phyloP scores from a whole-genome alignment of 2,888 invertebrate genomes.

The Achlya flavicornis region DNA sequence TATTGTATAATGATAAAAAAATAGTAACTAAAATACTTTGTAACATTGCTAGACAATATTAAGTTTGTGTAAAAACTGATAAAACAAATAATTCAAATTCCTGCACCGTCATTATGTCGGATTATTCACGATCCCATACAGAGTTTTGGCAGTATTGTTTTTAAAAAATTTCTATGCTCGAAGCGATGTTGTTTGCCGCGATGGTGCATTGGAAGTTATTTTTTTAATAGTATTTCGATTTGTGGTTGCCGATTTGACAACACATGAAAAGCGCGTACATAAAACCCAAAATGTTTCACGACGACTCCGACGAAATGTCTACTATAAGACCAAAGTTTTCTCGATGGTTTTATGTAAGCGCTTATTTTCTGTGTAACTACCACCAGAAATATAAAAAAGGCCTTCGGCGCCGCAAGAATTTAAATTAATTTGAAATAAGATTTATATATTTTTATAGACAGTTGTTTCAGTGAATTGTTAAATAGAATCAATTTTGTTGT shows the following conservation, averaged over 20 bases:
- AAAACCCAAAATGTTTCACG: slow-evolving; percentile 20
- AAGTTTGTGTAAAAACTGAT: slow-evolving; percentile 32
- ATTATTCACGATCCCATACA: slow-evolving; percentile 51
- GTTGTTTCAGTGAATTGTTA: slow-evolving; percentile 77
- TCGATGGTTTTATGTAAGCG: neutral
- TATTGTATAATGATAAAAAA: slow-evolving; percentile 57
- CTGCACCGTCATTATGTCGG: slow-evolving; percentile 64
- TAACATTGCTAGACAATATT: slow-evolving; percentile 79
- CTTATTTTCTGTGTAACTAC: slow-evolving; percentile 17
- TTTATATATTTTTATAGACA: slow-evolving; percentile 82
- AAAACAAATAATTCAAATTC: slow-evolving; percentile 46
- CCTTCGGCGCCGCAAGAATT: slow-evolving; percentile 60
- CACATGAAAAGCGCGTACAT: slow-evolving; percentile 18
- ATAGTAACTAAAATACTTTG: slow-evolving; percentile 72
- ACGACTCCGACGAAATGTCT: slow-evolving; percentile 19
- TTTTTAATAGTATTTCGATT: slow-evolving; percentile 61
- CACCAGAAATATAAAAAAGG: slow-evolving; percentile 27
- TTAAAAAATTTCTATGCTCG: slow-evolving; percentile 24
- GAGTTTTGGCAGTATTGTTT: slow-evolving; percentile 28
- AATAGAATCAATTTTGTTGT: slow-evolving; percentile 77
- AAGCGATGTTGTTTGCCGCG: slow-evolving; percentile 46
- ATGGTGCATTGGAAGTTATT: slow-evolving; percentile 69
- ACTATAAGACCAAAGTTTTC: neutral
- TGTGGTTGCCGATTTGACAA: slow-evolving; percentile 31
- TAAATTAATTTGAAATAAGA: slow-evolving; percentile 74